Evolutionary conservation across 2,113 vertebrate genomes (phyloP).

Genomic region (Halichoerus grypus): DNA sequence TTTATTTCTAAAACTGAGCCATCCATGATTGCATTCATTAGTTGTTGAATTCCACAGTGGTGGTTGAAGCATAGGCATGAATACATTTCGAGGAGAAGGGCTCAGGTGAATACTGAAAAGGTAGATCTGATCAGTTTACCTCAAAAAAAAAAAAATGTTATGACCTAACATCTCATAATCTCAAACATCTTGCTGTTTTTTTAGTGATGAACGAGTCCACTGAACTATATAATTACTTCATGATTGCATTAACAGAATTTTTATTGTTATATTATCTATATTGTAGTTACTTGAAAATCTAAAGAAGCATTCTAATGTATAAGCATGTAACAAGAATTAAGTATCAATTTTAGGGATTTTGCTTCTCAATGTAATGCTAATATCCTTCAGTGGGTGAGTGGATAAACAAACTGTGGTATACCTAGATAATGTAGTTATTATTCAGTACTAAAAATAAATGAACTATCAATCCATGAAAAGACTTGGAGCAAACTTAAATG

Average conservation of each 20-base stretch:
- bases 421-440: background rate
- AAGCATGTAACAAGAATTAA: constrained; percentile 67
- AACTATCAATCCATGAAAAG: background rate
- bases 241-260: constrained; percentile 79
- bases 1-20: background rate
- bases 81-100: background rate
- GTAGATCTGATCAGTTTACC: background rate
- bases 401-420: background rate
- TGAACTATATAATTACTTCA: constrained; percentile 68
- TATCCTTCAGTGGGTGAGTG: background rate
- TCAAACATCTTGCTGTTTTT: constrained; percentile 69
- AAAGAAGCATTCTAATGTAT: constrained; percentile 68
- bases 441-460: background rate
- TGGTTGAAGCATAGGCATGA: background rate
- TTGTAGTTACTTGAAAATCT: constrained; percentile 69
- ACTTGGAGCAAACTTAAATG: background rate
- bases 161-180: constrained; percentile 58
- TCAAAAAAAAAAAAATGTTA: constrained; percentile 49
- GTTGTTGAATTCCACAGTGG: background rate
- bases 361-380: constrained; percentile 65
- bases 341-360: constrained; percentile 56
- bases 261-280: constrained; percentile 71
- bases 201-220: constrained; percentile 74
- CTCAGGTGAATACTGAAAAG: background rate
- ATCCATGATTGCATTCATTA: background rate